Conservation (phyloP, 2,797 vertebrate species). For the Adrianichthys oophorus region DNA sequence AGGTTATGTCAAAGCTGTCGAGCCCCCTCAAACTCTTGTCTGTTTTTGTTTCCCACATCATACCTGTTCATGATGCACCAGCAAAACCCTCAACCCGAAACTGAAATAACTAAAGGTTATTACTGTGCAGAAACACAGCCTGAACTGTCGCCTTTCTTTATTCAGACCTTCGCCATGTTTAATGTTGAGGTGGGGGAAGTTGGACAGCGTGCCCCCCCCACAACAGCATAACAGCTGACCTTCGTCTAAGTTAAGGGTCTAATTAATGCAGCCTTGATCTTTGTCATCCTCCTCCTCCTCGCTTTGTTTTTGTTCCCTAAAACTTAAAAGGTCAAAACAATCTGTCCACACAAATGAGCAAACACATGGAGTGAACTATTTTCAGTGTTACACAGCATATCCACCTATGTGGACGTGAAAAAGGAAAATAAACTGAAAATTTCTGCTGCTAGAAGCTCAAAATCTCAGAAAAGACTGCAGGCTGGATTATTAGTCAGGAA, state of each 20-base stretch:
- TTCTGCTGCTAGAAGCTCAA: too few species aligned
- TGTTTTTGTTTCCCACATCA: too few species aligned
- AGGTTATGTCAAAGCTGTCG: too few species aligned
- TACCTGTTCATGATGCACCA: too few species aligned
- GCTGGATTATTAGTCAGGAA: too few species aligned
- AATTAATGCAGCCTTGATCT: conserved; percentile 42
- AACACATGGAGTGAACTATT: background rate
- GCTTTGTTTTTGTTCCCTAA: conserved; percentile 18
- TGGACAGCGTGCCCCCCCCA: conserved; percentile 9
- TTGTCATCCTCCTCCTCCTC: conserved; percentile 23
- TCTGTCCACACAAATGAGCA: conserved; percentile 7
- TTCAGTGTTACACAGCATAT: background rate
- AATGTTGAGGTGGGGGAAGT: conserved; percentile 1
- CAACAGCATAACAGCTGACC: conserved; percentile 33
- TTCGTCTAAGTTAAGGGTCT: conserved; percentile 30
- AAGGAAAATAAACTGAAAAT: background rate
- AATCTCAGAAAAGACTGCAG: too few species aligned
- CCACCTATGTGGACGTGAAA: background rate
- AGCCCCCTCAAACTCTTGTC: too few species aligned
- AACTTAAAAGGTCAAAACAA: conserved; percentile 9
- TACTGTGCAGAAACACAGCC: too few species aligned
- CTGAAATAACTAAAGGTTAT: too few species aligned
- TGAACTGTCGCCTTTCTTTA: too few species aligned
- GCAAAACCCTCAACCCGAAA: too few species aligned
- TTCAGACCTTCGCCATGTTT: background rate